Conservation (phyloP, 1,140 invertebrate genomes). For the Lineus longissimus region DNA sequence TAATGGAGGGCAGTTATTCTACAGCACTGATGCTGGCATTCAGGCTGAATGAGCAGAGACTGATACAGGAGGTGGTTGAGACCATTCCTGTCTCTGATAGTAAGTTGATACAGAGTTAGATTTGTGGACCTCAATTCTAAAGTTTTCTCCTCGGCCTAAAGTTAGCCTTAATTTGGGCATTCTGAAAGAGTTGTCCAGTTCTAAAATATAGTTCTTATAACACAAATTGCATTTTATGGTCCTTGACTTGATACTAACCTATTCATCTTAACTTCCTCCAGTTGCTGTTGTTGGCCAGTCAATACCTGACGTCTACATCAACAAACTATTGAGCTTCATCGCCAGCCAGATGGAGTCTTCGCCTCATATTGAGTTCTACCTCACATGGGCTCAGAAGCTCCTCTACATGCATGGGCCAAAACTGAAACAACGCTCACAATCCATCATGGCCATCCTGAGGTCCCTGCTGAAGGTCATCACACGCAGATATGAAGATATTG, state of each 20-base stretch:
- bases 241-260: neutral
- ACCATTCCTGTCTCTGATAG: conserved; percentile 69
- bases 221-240: neutral
- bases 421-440: conserved; percentile 55
- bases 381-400: conserved; percentile 71
- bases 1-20: conserved; percentile 64
- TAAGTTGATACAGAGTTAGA: conserved; percentile 58
- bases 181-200: neutral
- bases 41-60: conserved; percentile 75
- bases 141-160: too few species aligned
- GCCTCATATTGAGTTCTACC: conserved; percentile 82
- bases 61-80: conserved; percentile 83
- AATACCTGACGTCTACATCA: conserved; percentile 71
- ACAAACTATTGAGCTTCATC: conserved; percentile 69
- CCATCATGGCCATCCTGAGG: conserved; percentile 63
- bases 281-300: conserved; percentile 70
- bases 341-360: conserved; percentile 69
- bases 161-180: neutral
- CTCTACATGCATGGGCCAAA: conserved; percentile 62
- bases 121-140: neutral
- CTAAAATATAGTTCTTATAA: neutral
- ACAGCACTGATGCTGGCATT: conserved; percentile 79
- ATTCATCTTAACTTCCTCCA: conserved; percentile 56
- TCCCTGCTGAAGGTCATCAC: conserved; percentile 73
- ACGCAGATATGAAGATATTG: conserved; percentile 74